Evolutionary conservation across 1,140 invertebrate genomes (phyloP).

Genomic region (Panulirus ornatus): DNA sequence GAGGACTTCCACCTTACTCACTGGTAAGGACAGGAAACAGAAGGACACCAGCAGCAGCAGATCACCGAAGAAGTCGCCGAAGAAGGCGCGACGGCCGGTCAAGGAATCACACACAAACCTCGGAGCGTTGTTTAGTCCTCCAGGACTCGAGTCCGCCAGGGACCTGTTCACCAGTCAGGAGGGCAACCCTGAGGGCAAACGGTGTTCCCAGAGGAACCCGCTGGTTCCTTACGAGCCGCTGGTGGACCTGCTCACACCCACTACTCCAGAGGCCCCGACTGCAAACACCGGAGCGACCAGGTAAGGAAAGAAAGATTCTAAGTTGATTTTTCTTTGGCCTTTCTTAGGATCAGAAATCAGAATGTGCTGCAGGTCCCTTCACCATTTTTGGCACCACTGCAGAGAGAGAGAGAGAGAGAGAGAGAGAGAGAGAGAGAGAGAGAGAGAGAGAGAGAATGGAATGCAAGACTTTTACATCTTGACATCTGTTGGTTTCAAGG

Average conservation of each 20-base stretch:
- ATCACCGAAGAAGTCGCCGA: slow-evolving; percentile 15
- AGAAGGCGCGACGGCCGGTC: slow-evolving; percentile 3
- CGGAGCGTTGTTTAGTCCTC: slow-evolving; percentile 10
- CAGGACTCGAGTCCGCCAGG: neutral
- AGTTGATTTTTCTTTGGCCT: too few species aligned
- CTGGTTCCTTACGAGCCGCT: slow-evolving; percentile 44
- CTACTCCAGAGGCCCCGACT: slow-evolving; percentile 19
- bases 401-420: too few species aligned
- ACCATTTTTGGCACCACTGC: too few species aligned
- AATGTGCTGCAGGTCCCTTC: too few species aligned
- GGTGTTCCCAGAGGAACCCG: neutral
- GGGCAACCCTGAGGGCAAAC: neutral
- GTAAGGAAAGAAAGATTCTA: too few species aligned
- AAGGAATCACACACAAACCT: slow-evolving; percentile 21
- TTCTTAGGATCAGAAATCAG: too few species aligned
- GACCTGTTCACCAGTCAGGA: slow-evolving; percentile 27
- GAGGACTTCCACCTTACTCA: neutral
- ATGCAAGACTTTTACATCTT: too few species aligned
- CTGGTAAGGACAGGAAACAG: neutral
- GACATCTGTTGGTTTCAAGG: too few species aligned
- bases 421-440: too few species aligned
- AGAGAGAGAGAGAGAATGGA: too few species aligned
- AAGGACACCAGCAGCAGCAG: neutral
- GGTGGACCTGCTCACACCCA: slow-evolving; percentile 23
- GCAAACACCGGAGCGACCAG: slow-evolving; percentile 32